Base-by-base conservation (phyloP, 1,140 invertebrate species). In the Sycophila sp. region DNA sequence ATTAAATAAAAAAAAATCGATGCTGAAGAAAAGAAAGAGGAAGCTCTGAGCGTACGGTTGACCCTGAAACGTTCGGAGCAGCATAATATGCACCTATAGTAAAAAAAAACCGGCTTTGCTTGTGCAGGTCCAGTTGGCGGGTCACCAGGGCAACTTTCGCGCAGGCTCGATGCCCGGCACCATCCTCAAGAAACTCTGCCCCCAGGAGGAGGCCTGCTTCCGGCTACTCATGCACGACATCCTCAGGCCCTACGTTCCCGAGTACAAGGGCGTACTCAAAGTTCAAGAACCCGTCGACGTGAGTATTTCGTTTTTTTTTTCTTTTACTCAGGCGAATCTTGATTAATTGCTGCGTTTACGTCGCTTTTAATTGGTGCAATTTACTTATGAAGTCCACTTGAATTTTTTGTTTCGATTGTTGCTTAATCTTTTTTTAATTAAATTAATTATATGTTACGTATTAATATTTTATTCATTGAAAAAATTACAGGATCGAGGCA, bases 81-180 rank as follows among this genome's bases (percentile, higher is more conserved):
- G n/a, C n/a, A n/a, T n/a, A 42, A 60, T 40, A 8, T 60, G 47
- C 40, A 68, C 19, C 11, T 40, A 40, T 62, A n/a, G 36, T 47
- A 38, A n/a, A n/a, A n/a, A n/a, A n/a, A n/a, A 64, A 40, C 38
- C 38, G 38, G 38, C 6, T 26, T 13, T 51, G 5, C 13, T 22
- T 45, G 17, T 19, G 26, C 24, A 85, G 83, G 82, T 98, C 32
- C 96, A 98, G 83, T 87, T 97, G 30, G 95, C 95, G 30, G 95
- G 95, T 5, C 95, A 97, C 82, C 94, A 96, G 86, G 94, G 96
- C 34, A 98, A 97, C 86, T 98, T 98, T 87, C 94, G 94, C 81
- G 93, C 95, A 4, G 96, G 96, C 7, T 93, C 94, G 10, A 93
- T 95, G 75, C 94, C 94, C 75, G 96, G 96, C 30, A 97, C 96